phyloP scores from a whole-genome alignment of 2,113 vertebrate species.

The Zingel zingel region DNA sequence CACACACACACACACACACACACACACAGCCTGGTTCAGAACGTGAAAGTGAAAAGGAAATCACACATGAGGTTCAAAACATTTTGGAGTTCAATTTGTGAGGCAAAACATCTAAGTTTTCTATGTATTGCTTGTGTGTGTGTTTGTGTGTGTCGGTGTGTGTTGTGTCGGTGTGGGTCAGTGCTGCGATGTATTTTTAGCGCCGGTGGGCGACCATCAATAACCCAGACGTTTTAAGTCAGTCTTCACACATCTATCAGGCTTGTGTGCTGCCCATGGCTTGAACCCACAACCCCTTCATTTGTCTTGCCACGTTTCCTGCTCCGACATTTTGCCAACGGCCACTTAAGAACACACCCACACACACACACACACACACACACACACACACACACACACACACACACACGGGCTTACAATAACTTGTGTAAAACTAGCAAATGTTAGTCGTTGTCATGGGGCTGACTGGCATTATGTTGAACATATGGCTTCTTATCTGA shows the following conservation, averaged over 20 bases:
- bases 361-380: constrained; percentile 21
- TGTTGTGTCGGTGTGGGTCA: constrained; percentile 45
- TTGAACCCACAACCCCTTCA: constrained; percentile 68
- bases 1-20: not conserved
- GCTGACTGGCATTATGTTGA: not conserved
- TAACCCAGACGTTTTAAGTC: constrained; percentile 76
- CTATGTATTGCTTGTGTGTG: not conserved
- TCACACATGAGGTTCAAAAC: constrained; percentile 2
- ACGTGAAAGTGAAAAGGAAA: not conserved
- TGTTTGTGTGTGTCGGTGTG: constrained; percentile 20
- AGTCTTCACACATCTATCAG: constrained; percentile 78
- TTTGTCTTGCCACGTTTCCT: constrained; percentile 71
- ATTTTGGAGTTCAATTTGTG: constrained; percentile 19
- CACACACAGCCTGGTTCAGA: not conserved
- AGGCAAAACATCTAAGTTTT: constrained; percentile 15
- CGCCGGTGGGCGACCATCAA: constrained; percentile 71
- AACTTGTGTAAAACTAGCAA: constrained; percentile 9
- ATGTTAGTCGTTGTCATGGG: not conserved
- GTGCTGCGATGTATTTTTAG: constrained; percentile 70
- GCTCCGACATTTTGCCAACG: constrained; percentile 67
- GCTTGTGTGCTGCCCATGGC: constrained; percentile 68
- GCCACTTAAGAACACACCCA: constrained; percentile 49
- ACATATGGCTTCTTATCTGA: not conserved
- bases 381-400: constrained; percentile 26
- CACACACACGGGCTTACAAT: constrained; percentile 24